Conservation (phyloP, 2,797 vertebrate species). For the Ara ararauna region DNA sequence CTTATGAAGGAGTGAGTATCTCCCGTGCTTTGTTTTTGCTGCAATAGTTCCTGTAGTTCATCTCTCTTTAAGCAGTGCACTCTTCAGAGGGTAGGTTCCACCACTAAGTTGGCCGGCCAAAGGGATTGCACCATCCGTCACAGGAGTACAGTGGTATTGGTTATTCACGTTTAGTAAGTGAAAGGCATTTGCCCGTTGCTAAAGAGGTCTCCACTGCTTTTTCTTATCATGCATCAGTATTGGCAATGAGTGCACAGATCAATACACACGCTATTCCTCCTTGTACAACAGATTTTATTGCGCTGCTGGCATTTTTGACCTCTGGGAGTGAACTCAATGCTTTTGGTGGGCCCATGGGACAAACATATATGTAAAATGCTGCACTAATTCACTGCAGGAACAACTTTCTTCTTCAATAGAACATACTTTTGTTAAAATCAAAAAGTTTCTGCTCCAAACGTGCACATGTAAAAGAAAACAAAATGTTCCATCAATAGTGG, state of each 20-base stretch:
- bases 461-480: not conserved
- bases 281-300: slow-evolving; percentile 15
- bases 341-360: not conserved
- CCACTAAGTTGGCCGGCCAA: not conserved
- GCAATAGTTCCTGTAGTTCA: not conserved
- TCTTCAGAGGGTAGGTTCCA: not conserved
- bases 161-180: not conserved
- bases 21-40: not conserved
- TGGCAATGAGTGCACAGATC: not conserved
- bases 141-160: not conserved
- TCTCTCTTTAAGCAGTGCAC: not conserved
- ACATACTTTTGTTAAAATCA: not conserved
- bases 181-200: not conserved
- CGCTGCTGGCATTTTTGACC: not conserved
- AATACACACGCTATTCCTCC: not conserved
- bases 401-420: not conserved
- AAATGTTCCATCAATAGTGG: not conserved
- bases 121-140: fast-evolving
- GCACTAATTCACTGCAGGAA: not conserved
- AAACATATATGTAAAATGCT: not conserved
- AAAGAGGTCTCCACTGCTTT: not conserved
- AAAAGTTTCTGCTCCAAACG: not conserved
- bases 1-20: not conserved
- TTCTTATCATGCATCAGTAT: not conserved
- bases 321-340: not conserved